Evolutionary conservation across 2,113 vertebrate species (phyloP).

Genomic region (Probosciger aterrimus): DNA sequence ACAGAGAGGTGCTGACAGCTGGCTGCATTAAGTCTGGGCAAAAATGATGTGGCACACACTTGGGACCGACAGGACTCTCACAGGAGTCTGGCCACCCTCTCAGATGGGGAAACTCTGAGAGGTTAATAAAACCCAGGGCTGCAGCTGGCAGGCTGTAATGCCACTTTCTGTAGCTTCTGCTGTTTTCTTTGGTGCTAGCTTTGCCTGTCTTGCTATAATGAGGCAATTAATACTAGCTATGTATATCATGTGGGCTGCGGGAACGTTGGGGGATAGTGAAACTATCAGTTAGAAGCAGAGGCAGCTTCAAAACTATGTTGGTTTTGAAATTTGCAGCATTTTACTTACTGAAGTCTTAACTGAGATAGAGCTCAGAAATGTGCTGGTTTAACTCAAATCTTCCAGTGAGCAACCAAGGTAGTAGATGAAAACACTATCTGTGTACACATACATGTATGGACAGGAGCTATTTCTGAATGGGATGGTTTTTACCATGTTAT

Average conservation of each 20-base stretch:
- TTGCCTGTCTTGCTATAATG: not conserved
- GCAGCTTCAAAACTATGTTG: not conserved
- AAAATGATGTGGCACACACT: not conserved
- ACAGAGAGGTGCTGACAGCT: not conserved
- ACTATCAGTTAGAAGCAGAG: not conserved
- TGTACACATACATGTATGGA: accelerated
- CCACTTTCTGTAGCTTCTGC: not conserved
- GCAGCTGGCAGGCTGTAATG: not conserved
- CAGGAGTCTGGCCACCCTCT: accelerated
- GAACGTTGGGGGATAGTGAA: not conserved
- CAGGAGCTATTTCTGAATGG: not conserved
- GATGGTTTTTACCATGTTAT: not conserved
- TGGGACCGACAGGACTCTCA: not conserved
- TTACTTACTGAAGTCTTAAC: not conserved
- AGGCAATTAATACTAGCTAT: not conserved
- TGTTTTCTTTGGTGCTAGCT: not conserved
- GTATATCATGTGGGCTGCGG: not conserved
- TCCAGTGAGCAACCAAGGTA: not conserved
- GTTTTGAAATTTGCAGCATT: not conserved
- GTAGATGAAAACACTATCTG: not conserved
- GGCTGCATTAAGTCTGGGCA: not conserved
- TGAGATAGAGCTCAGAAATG: not conserved
- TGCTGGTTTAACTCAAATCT: not conserved
- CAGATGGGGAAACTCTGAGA: not conserved
- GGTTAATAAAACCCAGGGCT: not conserved